Percentiles rank a stretch among this genome's conserved stretches.
These are phyloP conservation scores for Hipposideros armiger DNA, from an alignment of 2,113 vertebrate genomes.

Conservation along the genomic window DNA sequence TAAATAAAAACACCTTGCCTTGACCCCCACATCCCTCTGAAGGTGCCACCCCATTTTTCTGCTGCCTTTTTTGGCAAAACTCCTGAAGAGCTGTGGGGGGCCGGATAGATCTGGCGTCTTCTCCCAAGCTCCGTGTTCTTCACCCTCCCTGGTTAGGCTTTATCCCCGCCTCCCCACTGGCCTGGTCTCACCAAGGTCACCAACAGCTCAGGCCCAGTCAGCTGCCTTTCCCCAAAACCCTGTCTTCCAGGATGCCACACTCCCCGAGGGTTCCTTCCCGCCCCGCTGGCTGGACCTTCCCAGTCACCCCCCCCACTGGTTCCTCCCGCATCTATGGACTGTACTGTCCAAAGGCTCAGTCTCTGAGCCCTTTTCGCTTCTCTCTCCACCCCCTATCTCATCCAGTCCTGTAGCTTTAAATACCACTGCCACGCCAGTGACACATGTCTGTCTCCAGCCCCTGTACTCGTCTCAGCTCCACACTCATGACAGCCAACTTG, in stretches of 20 bases:
- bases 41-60: background rate
- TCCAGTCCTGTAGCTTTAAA: background rate
- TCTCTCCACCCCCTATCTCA: background rate
- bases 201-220: background rate
- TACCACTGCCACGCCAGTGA: background rate
- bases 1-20: background rate
- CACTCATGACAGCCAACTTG: background rate
- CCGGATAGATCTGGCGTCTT: background rate
- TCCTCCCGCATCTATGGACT: background rate
- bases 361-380: background rate
- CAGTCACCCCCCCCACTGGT: rapidly evolving
- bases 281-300: background rate
- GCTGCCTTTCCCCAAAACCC: background rate
- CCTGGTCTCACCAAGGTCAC: background rate
- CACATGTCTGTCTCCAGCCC: too few species aligned
- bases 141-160: background rate
- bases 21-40: background rate
- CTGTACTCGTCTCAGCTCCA: background rate
- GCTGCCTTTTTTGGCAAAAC: background rate
- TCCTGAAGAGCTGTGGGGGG: background rate
- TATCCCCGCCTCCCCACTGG: background rate
- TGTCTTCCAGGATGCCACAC: rapidly evolving
- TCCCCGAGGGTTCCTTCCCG: rapidly evolving
- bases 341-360: rapidly evolving
- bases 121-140: background rate